These are phyloP conservation scores for Brachynemurus nebulosus DNA, from an alignment of 2,888 invertebrate genomes.

Conservation along the genomic window DNA sequence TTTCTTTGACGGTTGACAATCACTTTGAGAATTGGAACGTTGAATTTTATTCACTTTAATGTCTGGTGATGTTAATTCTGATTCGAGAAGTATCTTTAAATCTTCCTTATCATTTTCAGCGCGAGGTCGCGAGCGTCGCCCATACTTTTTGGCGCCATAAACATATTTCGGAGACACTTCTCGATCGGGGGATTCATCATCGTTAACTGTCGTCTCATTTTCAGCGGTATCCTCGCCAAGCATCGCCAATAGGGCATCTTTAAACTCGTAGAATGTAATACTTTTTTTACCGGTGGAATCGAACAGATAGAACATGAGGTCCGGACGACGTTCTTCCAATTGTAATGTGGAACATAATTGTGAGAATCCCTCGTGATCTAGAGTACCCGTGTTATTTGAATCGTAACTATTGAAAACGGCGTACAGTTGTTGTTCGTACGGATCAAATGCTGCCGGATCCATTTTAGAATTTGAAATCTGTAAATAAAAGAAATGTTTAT, in stretches of 20 bases:
- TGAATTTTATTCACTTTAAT: constrained; percentile 29
- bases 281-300: constrained; percentile 33
- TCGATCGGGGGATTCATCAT: constrained; percentile 42
- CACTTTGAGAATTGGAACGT: constrained; percentile 40
- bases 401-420: constrained; percentile 71
- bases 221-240: constrained; percentile 43
- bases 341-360: constrained; percentile 63
- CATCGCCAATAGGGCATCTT: constrained; percentile 57
- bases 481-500: too few relatives aligned
- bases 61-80: constrained; percentile 9
- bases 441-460: constrained; percentile 37
- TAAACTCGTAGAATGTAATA: constrained; percentile 60
- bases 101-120: constrained; percentile 7
- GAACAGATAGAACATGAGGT: constrained; percentile 46
- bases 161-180: constrained; percentile 61
- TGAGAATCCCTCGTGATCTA: constrained; percentile 50
- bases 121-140: constrained; percentile 52
- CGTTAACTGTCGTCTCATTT: constrained; percentile 30
- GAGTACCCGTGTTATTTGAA: constrained; percentile 48
- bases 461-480: too few relatives aligned
- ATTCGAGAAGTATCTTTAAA: too few relatives aligned
- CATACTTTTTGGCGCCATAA: constrained; percentile 62
- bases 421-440: constrained; percentile 68
- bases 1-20: constrained; percentile 36
- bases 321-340: constrained; percentile 54